phyloP scores from a whole-genome alignment of 2,797 vertebrate genomes.

The Lacerta agilis region DNA sequence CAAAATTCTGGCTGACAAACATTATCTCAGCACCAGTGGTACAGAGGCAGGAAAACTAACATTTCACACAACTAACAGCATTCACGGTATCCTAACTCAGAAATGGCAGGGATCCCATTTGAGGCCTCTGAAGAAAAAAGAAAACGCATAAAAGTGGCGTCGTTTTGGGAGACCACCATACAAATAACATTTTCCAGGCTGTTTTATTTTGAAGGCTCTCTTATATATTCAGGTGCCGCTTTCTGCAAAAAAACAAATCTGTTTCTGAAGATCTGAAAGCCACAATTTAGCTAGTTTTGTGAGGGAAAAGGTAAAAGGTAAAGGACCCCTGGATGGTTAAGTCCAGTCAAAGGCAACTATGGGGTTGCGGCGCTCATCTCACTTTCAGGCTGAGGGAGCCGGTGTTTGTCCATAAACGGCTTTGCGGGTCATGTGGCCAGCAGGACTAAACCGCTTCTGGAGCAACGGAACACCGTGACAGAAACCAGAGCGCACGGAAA shows the following conservation, averaged over 20 bases:
- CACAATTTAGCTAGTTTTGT: neutral
- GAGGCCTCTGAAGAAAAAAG: constrained; percentile 38
- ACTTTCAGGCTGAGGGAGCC: no score
- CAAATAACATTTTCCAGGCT: constrained; percentile 50
- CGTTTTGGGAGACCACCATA: constrained; percentile 63
- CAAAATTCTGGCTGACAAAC: constrained; percentile 29
- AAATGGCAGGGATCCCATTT: constrained; percentile 58
- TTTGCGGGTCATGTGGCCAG: no score
- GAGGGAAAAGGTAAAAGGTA: neutral
- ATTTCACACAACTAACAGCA: constrained; percentile 10
- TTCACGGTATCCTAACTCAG: constrained; percentile 66
- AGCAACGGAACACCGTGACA: no score
- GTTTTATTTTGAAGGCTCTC: constrained; percentile 34
- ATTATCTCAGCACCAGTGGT: neutral
- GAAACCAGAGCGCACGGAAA: no score
- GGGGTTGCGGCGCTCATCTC: no score
- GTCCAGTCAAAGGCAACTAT: no score
- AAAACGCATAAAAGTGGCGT: constrained; percentile 64
- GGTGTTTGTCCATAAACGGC: no score
- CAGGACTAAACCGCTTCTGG: no score
- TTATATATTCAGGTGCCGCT: neutral
- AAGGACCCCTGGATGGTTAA: no score
- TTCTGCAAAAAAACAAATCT: constrained; percentile 11
- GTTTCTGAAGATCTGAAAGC: neutral
- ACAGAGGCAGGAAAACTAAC: constrained; percentile 33